Evolutionary conservation across 2,888 invertebrate genomes (phyloP).

Genomic region (Zhuqinia jingwanae): DNA sequence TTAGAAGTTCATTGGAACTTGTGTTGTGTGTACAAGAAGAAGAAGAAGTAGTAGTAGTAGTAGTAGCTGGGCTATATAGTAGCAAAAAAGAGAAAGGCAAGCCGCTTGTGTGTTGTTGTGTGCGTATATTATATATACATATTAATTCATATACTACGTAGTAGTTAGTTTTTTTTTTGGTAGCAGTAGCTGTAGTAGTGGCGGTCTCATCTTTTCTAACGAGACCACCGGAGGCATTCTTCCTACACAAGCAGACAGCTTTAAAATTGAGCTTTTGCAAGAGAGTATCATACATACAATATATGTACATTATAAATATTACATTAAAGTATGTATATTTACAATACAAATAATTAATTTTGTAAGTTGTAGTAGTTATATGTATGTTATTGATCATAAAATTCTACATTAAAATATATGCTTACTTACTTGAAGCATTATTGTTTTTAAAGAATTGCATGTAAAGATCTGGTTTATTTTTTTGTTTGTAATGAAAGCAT

Average conservation of each 20-base stretch:
- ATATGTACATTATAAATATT: not conserved
- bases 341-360: no score
- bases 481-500: no score
- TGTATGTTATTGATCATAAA: not conserved
- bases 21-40: not conserved
- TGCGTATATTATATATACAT: no score
- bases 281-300: not conserved
- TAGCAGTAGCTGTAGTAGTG: not conserved
- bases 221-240: constrained; percentile 38
- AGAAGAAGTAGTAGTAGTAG: not conserved
- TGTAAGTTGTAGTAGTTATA: not conserved
- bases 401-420: not conserved
- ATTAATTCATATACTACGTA: no score
- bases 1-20: constrained; percentile 7
- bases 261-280: constrained; percentile 35
- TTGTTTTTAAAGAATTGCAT: not conserved
- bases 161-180: constrained; percentile 17
- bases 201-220: constrained; percentile 32
- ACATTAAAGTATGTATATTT: not conserved
- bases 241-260: constrained; percentile 27
- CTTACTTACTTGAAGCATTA: constrained; percentile 22
- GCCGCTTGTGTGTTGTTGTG: constrained; percentile 10
- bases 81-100: constrained; percentile 33
- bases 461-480: no score
- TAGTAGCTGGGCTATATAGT: no score